Conservation (phyloP, 2,113 vertebrate genomes). For the Eptesicus fuscus region DNA sequence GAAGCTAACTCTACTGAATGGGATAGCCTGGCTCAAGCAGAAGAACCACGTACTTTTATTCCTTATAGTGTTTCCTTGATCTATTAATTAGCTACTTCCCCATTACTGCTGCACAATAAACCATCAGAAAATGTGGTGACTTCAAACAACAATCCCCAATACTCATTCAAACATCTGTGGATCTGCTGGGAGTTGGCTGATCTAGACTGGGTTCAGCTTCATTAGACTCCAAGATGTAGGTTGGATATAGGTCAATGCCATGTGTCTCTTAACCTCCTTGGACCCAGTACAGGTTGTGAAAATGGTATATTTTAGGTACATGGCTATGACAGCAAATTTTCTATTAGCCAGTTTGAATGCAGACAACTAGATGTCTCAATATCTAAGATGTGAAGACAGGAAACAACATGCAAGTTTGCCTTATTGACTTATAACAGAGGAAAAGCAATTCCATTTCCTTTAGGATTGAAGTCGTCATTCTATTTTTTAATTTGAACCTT, state of each 20-base stretch:
- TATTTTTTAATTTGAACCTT: slow-evolving; percentile 30
- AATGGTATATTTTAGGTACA: background rate
- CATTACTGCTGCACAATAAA: background rate
- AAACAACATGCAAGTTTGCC: background rate
- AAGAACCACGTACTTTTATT: background rate
- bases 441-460: slow-evolving; percentile 37
- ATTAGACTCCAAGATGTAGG: background rate
- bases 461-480: slow-evolving; percentile 8
- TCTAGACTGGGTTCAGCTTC: background rate
- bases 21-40: background rate
- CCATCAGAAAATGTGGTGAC: background rate
- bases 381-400: background rate
- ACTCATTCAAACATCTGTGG: background rate
- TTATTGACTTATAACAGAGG: slow-evolving; percentile 28
- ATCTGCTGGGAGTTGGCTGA: background rate
- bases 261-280: background rate
- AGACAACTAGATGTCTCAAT: background rate
- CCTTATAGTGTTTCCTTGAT: background rate
- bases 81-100: background rate
- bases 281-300: background rate
- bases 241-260: background rate
- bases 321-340: background rate
- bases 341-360: background rate
- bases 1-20: background rate
- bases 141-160: background rate